These are phyloP conservation scores for Ornithoptera alexandrae DNA, from an alignment of 2,888 invertebrate genomes.

Conservation along the genomic window DNA sequence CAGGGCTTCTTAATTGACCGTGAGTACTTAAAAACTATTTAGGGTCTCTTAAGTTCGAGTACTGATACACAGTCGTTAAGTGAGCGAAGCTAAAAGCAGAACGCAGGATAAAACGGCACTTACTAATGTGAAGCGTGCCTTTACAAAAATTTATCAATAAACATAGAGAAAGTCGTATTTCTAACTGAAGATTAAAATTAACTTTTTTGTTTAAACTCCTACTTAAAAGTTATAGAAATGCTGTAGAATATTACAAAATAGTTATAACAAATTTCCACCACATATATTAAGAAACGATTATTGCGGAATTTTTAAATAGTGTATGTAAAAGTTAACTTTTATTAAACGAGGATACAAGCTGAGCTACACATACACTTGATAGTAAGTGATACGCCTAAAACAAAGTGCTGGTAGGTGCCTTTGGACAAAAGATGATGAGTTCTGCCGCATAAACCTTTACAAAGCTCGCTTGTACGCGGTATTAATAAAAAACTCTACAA, in stretches of 20 bases:
- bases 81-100: constrained; percentile 46
- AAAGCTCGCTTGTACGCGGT: constrained; percentile 1
- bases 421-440: too few species aligned
- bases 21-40: constrained; percentile 54
- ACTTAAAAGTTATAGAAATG: too few species aligned
- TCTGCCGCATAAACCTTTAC: background rate
- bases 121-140: constrained; percentile 25
- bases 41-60: constrained; percentile 34
- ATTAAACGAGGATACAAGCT: too few species aligned
- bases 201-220: background rate
- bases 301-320: too few species aligned
- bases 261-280: too few species aligned
- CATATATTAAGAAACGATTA: too few species aligned
- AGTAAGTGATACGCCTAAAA: too few species aligned
- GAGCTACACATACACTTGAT: too few species aligned
- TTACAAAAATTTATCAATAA: constrained; percentile 5
- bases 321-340: too few species aligned
- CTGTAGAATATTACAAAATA: too few species aligned
- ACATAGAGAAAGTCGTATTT: background rate
- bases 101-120: constrained; percentile 29
- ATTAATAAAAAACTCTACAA: constrained; percentile 1
- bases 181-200: background rate
- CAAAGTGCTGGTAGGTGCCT: too few species aligned
- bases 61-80: constrained; percentile 54
- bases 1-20: constrained; percentile 65